These are phyloP conservation scores for Wiebesia pumilae DNA, from an alignment of 1,140 invertebrate species.

Conservation along the genomic window DNA sequence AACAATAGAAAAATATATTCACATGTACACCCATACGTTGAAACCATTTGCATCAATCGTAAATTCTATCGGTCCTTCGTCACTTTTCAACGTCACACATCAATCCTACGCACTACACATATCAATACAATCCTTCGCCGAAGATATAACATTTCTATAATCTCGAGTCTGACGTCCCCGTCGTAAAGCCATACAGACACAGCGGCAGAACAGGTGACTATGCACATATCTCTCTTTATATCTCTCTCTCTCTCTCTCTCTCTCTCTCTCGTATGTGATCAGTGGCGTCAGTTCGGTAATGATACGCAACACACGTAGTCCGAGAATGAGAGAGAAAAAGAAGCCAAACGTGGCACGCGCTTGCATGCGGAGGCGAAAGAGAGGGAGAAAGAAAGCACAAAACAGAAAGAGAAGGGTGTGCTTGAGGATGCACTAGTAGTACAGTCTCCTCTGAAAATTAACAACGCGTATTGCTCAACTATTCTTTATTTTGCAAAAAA, in stretches of 20 bases:
- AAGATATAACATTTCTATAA: slow-evolving; percentile 19
- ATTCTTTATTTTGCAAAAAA: background rate
- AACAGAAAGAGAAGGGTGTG: slow-evolving; percentile 11
- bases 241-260: background rate
- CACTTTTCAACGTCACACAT: background rate
- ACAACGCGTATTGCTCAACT: background rate
- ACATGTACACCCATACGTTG: background rate
- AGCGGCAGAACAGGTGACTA: slow-evolving; percentile 35
- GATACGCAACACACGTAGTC: slow-evolving; percentile 20
- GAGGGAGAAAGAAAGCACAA: background rate
- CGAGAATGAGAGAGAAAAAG: slow-evolving; percentile 40
- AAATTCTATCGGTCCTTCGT: background rate
- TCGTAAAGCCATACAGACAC: background rate
- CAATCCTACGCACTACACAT: background rate
- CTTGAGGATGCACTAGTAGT: slow-evolving; percentile 21
- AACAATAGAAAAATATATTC: background rate
- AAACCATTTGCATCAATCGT: background rate
- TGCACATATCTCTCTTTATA: background rate
- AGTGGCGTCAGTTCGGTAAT: background rate
- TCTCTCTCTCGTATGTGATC: background rate
- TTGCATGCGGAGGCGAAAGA: slow-evolving; percentile 44
- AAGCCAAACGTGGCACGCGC: slow-evolving; percentile 40
- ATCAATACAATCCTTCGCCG: background rate
- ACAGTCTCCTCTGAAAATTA: slow-evolving; percentile 7
- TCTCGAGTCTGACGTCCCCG: background rate